Conservation (phyloP, 2,888 invertebrate species). For the Labia minor region DNA sequence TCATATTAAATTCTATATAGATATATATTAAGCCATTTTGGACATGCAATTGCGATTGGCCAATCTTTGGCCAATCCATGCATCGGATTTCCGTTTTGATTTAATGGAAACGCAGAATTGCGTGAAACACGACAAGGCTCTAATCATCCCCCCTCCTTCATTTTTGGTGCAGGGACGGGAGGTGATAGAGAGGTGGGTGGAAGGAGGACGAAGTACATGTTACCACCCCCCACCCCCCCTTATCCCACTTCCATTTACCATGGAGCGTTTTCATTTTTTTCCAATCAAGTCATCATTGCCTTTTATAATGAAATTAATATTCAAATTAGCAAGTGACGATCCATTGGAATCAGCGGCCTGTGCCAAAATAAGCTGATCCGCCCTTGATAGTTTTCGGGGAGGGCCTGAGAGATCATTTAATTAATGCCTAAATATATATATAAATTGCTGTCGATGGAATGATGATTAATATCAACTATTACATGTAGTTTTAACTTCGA, state of each 20-base stretch:
- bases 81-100: slow-evolving; percentile 13
- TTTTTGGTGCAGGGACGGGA: too few relatives aligned
- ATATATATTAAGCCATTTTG: neutral
- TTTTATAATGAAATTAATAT: slow-evolving; percentile 13
- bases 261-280: neutral
- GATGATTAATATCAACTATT: too few relatives aligned
- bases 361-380: neutral
- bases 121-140: slow-evolving; percentile 13
- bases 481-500: too few relatives aligned
- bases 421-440: too few relatives aligned
- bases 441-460: too few relatives aligned
- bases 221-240: neutral
- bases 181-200: neutral
- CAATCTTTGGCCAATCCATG: slow-evolving; percentile 5
- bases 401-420: too few relatives aligned
- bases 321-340: slow-evolving; percentile 7
- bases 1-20: neutral
- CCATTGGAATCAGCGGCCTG: neutral
- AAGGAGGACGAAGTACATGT: neutral
- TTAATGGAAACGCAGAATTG: neutral
- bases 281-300: slow-evolving; percentile 13
- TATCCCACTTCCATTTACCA: neutral
- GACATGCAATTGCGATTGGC: slow-evolving; percentile 13
- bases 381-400: too few relatives aligned
- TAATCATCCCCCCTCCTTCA: neutral